Evolutionary conservation across 2,888 invertebrate genomes (phyloP), one percentile per base, ranked within the genome.

Genomic region (Octonoba sinensis): DNA sequence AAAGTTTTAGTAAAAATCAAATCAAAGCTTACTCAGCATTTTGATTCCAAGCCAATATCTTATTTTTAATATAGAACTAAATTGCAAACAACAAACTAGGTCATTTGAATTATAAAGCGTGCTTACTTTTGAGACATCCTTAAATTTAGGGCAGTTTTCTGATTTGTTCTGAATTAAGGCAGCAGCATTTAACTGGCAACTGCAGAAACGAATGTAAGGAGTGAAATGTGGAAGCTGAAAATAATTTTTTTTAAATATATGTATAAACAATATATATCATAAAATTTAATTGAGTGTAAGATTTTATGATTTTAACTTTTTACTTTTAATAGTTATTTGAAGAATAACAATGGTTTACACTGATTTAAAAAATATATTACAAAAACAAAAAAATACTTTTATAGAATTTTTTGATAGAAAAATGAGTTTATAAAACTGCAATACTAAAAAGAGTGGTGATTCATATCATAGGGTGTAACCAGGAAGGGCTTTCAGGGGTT

Each of bases 181-280:
- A 2, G 93, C 93, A 47, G 93, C 93, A 74, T 92, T 92, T 85
- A 93, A 89, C 87, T 94, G 93, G 86, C 92, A 92, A 86, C 93
- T 92, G 87, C 93, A 94, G 89, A 93, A 94, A 84, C 92, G 89
- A 84, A 93, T 91, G 87, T 94, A 94, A 4, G 83, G 78, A 47
- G 78, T 84, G 20, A 84, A 76, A 36, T 81, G 83, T 2, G 83
- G 83, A n/a, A 84, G 72, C 84, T 82, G 51, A 20, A 84, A 66
- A 36, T 44, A 51, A 59, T 70, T 0, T 6, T 57, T 11, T 57
- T 20, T 3, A 60, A 15, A 54, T 54, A 1, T 54, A 4, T 51
- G 51, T 13, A 54, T 8, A 54, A 4, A 1, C 15, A 54, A 20
- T n/a, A 15, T 13, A 18, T 54, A 54, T 54, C 54, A 54, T 4